Evolutionary conservation across 2,888 invertebrate species (phyloP).

Genomic region (Rhagonycha lutea): DNA sequence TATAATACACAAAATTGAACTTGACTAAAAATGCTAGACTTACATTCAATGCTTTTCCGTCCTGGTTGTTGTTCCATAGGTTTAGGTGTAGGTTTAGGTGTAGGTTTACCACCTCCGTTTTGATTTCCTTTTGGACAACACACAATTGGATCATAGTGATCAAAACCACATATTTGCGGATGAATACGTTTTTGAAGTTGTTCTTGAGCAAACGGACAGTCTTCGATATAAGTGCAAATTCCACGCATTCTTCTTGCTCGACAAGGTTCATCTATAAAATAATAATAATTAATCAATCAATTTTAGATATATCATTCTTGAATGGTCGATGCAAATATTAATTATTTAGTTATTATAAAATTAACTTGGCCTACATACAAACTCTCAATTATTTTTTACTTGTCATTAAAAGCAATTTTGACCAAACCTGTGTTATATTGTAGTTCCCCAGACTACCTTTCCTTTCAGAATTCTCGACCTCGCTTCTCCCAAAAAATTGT

Average conservation of each 20-base stretch:
- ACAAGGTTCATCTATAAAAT: slow-evolving; percentile 2
- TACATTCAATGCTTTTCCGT: not conserved
- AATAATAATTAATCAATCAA: not conserved
- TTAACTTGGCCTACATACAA: too few relatives aligned
- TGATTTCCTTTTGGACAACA: slow-evolving; percentile 23
- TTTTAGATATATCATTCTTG: not conserved
- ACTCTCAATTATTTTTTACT: too few relatives aligned
- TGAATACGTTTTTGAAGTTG: slow-evolving; percentile 1
- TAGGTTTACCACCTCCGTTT: not conserved
- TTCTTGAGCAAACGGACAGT: slow-evolving; percentile 15
- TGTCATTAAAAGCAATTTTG: too few relatives aligned
- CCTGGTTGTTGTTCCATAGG: not conserved
- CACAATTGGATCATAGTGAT: slow-evolving; percentile 14
- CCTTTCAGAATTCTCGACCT: too few relatives aligned
- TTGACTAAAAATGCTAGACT: not conserved
- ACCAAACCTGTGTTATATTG: too few relatives aligned
- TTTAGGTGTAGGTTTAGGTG: too few relatives aligned
- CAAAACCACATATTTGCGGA: slow-evolving; percentile 20
- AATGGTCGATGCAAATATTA: not conserved
- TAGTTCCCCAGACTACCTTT: too few relatives aligned
- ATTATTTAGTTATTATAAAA: not conserved
- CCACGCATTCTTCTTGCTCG: not conserved
- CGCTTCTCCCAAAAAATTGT: too few relatives aligned
- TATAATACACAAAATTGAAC: too few relatives aligned
- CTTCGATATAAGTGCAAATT: slow-evolving; percentile 6